Base-by-base conservation (phyloP, 2,113 vertebrate genomes). In the Mobula hypostoma region DNA sequence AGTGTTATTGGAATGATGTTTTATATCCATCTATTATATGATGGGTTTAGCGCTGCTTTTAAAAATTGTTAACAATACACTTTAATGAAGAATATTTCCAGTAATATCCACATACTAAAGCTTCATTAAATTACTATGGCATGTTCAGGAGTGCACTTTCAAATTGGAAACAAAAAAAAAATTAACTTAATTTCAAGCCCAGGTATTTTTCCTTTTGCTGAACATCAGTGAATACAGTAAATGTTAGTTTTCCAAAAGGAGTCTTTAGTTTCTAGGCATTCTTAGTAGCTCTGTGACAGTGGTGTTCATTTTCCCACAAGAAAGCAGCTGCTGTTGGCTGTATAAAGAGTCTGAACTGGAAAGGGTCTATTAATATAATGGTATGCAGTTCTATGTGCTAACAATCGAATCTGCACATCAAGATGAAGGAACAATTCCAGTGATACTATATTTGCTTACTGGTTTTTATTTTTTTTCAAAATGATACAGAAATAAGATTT, bases 311-410 rank as follows among this genome's bases (percentile, higher is more conserved):
- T 74, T 74, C 91, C 91, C 91, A 93, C 91, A 93, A 70, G 91
- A 93, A 72, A 93, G 68, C 91, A 93, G 91, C 91, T 93, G 91
- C 70, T 74, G 91, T 68, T 93, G 68, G 68, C 91, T 93, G 70
- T 93, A 93, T 24, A 48, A 72, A 93, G 63, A 93, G 91, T 5
- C 70, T 93, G 91, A 70, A 27, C 70, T 93, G 70, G 68, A 74
- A 93, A 74, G 70, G 91, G 91, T 72, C 36, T 93, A 93, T 93
- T 93, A 93, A 93, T 93, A 93, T 76, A 93, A 93, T 74, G 68
- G 36, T 76, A 93, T 93, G 91, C 70, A 56, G 91, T 93, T 29
- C 68, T 76, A 93, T 74, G 91, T 93, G 91, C 40, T 48, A 93
- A 93, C 91, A 93, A 76, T 93, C 70, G 70, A 68, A 93, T 76